Evolutionary conservation across 2,797 vertebrate species (phyloP).

Genomic region (Danio choprae): DNA sequence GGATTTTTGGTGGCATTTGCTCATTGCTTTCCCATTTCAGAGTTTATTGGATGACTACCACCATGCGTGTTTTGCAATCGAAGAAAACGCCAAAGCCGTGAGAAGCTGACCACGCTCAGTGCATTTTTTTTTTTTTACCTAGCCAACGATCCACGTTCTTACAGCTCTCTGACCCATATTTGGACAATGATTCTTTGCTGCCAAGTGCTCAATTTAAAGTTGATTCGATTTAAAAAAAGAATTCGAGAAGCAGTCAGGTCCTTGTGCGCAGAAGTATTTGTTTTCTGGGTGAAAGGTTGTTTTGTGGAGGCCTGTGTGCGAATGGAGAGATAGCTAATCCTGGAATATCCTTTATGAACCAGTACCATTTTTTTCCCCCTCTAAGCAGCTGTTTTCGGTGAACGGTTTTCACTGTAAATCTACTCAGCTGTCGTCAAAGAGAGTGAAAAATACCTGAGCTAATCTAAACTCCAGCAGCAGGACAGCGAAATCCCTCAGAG

Average conservation of each 20-base stretch:
- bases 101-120: constrained; percentile 3
- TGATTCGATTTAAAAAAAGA: constrained; percentile 50
- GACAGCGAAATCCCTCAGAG: constrained; percentile 13
- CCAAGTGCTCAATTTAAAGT: constrained; percentile 44
- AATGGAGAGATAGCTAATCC: constrained; percentile 14
- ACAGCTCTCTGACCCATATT: constrained; percentile 42
- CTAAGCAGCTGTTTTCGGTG: constrained; percentile 64
- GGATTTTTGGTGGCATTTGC: constrained; percentile 56
- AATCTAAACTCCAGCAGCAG: constrained; percentile 39
- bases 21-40: constrained; percentile 45
- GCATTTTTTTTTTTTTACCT: constrained; percentile 12
- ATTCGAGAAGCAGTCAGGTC: constrained; percentile 40
- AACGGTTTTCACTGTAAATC: constrained; percentile 55
- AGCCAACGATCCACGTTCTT: neutral
- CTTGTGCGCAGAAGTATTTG: constrained; percentile 24
- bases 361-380: constrained; percentile 48
- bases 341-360: constrained; percentile 35
- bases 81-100: constrained; percentile 42
- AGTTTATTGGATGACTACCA: constrained; percentile 50
- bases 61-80: constrained; percentile 44
- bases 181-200: constrained; percentile 51
- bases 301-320: constrained; percentile 11
- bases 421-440: constrained; percentile 47
- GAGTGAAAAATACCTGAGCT: constrained; percentile 50
- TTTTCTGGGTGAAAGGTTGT: constrained; percentile 66